Evolutionary conservation across 2,888 invertebrate species (phyloP).

Genomic region (Tetanocera ferruginea): DNA sequence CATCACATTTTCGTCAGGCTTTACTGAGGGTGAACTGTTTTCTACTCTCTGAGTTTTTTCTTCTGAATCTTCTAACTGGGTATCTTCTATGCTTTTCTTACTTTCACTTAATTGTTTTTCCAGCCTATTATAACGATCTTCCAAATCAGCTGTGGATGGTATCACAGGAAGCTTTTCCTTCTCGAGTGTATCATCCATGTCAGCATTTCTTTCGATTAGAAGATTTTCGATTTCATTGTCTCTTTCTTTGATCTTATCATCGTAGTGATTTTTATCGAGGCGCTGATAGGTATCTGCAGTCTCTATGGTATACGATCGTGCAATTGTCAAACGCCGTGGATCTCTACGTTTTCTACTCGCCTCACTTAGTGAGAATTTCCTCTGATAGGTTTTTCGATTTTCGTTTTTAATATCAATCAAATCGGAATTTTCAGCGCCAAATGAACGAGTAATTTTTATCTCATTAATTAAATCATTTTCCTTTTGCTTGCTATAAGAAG

Average conservation of each 20-base stretch:
- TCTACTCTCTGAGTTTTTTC: not conserved
- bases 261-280: not conserved
- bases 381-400: not conserved
- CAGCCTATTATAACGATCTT: slow-evolving; percentile 49
- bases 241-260: slow-evolving; percentile 4
- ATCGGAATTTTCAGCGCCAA: not conserved
- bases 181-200: not conserved
- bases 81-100: slow-evolving; percentile 50
- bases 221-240: not conserved
- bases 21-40: not conserved
- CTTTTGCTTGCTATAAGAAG: slow-evolving; percentile 34
- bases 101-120: slow-evolving; percentile 48
- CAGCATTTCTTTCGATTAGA: not conserved
- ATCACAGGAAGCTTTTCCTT: slow-evolving; percentile 40
- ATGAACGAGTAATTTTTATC: slow-evolving; percentile 14
- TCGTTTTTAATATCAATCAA: slow-evolving; percentile 52
- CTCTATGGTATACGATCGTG: slow-evolving; percentile 61
- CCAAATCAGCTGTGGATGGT: slow-evolving; percentile 56
- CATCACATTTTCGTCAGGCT: not conserved
- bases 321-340: slow-evolving; percentile 59
- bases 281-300: slow-evolving; percentile 51
- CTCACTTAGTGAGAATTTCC: slow-evolving; percentile 42
- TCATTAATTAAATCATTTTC: slow-evolving; percentile 20
- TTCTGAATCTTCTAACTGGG: not conserved
- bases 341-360: slow-evolving; percentile 57